Percentiles rank a stretch among this genome's conserved stretches.
Conservation (phyloP, 2,113 vertebrate species). For the Stigmatopora nigra region DNA sequence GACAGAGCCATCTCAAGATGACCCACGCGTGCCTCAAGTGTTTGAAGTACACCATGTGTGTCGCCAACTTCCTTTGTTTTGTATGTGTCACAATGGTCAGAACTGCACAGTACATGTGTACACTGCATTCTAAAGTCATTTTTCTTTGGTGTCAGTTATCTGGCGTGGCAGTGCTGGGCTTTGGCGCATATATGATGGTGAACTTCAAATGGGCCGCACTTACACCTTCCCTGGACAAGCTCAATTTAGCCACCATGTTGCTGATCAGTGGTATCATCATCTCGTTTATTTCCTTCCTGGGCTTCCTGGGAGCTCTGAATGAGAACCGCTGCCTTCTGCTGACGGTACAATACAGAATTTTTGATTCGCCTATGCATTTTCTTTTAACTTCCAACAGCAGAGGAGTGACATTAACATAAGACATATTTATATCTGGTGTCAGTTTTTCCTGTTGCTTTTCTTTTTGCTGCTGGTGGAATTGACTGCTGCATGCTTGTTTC, state of each 20-base stretch:
- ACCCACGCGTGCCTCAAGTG: conserved; percentile 69
- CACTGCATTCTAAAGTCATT: not conserved
- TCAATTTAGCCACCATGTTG: conserved; percentile 68
- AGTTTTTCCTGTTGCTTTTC: conserved; percentile 82
- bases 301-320: conserved; percentile 81
- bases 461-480: conserved; percentile 77
- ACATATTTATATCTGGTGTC: conserved; percentile 2
- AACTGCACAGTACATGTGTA: no score
- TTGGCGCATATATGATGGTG: conserved; percentile 69
- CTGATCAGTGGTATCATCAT: conserved; percentile 75
- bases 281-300: conserved; percentile 81
- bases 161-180: conserved; percentile 67
- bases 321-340: conserved; percentile 84
- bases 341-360: conserved; percentile 60
- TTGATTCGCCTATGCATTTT: not conserved
- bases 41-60: conserved; percentile 73
- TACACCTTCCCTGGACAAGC: conserved; percentile 47
- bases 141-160: conserved; percentile 60
- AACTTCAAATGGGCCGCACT: conserved; percentile 50
- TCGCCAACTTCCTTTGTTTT: conserved; percentile 72
- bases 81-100: conserved; percentile 48
- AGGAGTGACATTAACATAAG: not conserved
- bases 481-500: conserved; percentile 69
- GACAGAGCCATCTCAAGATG: conserved; percentile 46
- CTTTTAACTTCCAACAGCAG: not conserved